phyloP scores from a whole-genome alignment of 2,888 invertebrate species.

The Brachyptera risi region DNA sequence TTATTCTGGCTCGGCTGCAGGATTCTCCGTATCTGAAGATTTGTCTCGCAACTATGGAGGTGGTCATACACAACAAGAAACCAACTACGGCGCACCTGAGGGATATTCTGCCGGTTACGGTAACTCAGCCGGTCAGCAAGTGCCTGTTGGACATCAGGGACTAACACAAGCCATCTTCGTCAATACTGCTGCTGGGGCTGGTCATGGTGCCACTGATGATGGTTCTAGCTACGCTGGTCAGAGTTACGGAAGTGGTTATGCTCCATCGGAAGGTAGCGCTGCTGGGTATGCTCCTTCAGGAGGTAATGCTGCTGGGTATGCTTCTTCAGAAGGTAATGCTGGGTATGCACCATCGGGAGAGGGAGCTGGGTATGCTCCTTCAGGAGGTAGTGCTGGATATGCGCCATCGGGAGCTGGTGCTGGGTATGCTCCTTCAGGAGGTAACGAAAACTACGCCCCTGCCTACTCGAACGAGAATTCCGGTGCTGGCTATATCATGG shows the following conservation, averaged over 20 bases:
- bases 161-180: constrained; percentile 7
- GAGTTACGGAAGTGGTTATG: not conserved
- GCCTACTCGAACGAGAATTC: not conserved
- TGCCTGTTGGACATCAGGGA: not conserved
- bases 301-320: not conserved
- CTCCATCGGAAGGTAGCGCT: no score
- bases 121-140: not conserved
- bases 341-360: not conserved
- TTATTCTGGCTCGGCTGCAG: not conserved
- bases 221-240: not conserved
- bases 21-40: not conserved
- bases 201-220: not conserved
- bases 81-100: not conserved
- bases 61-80: not conserved
- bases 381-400: no score
- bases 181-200: not conserved
- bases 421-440: no score
- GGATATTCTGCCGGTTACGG: not conserved
- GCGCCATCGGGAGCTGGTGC: not conserved
- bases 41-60: not conserved
- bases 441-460: no score
- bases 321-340: no score
- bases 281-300: not conserved
- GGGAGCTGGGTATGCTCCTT: not conserved
- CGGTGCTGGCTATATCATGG: not conserved